Base-by-base conservation (phyloP, 2,888 invertebrate species). In the Patella depressa region DNA sequence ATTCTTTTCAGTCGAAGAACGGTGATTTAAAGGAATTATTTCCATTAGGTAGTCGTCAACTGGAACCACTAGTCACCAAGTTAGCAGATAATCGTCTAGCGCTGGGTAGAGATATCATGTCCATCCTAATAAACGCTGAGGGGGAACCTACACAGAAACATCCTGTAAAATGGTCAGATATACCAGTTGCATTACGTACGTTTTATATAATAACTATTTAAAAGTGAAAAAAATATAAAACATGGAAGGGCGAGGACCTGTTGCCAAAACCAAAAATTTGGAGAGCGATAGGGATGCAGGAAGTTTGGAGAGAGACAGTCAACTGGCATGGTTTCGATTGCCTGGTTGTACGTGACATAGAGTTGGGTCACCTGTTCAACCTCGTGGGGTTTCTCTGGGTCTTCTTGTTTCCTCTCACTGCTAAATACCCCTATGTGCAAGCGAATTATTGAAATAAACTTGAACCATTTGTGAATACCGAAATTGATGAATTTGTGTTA, bases 101-200 rank as follows among this genome's bases (percentile, higher is more conserved):
- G 9, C 93, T 98, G 54, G 96, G 96, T 0, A 94, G 96, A 86
- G 98, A 98, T 91, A 95, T 95, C 72, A 96, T 96, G 87, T 95
- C 97, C 0, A 96, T 98, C 80, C 93, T 97, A 4, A 95, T 98
- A 77, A 95, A 97, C 90, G 94, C 95, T 34, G 94, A 94, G 70
- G 95, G 95, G 34, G 93, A 94, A 85, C 93, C 95, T 73, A 94
- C 94, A 78, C 94, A 93, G 90, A 95, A 94, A 90, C 94, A 95
- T 90, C 94, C 95, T n/a, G 85, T 90, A 24, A 95, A 95, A 88
- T 97, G 96, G 96, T 93, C 94, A 4, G 96, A 96, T 88, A 93
- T 95, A 45, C 96, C 97, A 14, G 91, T 94, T 19, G 84, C 85
- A 29, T 86, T 90, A 81, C 89, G 91, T 91, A 79, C 73, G 85